A percentile compares a stretch with the other conserved stretches of the same genome.
phyloP scores from a whole-genome alignment of 1,140 invertebrate species.

The Caerostris extrusa region DNA sequence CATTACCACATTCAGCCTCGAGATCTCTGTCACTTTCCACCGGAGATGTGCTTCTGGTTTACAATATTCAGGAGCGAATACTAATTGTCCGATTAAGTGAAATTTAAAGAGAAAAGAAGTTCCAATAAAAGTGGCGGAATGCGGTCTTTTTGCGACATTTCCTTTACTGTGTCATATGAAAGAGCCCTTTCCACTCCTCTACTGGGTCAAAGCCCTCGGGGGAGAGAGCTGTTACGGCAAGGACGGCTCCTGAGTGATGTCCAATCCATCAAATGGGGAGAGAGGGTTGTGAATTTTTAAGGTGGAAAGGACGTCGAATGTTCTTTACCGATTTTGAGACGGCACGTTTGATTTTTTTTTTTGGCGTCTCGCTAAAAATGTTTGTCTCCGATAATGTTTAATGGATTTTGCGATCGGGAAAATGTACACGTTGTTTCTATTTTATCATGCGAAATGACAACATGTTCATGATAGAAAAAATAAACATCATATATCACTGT shows the following conservation, averaged over 20 bases:
- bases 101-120: conserved; percentile 30
- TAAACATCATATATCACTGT: too few relatives aligned
- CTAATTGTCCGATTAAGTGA: conserved; percentile 51
- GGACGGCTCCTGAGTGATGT: conserved; percentile 39
- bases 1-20: conserved; percentile 28
- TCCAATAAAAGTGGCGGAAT: conserved; percentile 44
- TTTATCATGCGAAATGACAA: too few relatives aligned
- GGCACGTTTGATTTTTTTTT: too few relatives aligned
- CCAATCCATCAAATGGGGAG: background rate
- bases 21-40: background rate
- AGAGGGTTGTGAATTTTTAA: background rate
- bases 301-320: background rate
- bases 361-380: background rate
- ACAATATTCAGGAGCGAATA: conserved; percentile 47
- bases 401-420: background rate
- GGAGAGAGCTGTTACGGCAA: background rate
- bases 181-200: background rate
- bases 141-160: conserved; percentile 48
- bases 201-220: conserved; percentile 55
- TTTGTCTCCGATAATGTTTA: background rate
- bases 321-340: background rate
- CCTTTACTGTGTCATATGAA: conserved; percentile 59
- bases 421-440: background rate
- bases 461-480: too few relatives aligned
- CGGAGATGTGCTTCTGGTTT: background rate